Percentiles rank a stretch among this genome's conserved stretches.
phyloP scores from a whole-genome alignment of 2,113 vertebrate genomes.

The Fulica atra region DNA sequence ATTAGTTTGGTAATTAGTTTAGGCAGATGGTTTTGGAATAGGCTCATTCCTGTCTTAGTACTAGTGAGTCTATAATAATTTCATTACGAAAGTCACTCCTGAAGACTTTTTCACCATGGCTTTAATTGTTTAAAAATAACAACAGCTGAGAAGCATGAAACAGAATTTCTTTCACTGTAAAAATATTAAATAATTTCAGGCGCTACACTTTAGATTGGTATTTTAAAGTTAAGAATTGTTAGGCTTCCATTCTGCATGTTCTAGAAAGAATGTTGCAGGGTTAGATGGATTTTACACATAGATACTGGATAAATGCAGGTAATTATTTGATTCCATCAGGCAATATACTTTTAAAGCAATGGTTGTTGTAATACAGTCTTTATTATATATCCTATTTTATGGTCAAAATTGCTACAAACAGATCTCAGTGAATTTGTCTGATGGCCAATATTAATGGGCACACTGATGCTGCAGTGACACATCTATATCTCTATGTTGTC shows the following conservation, averaged over 20 bases:
- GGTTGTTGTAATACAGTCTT: neutral
- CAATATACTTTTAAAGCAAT: neutral
- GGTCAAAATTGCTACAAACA: neutral
- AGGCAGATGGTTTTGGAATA: slow-evolving; percentile 41
- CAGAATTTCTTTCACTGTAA: neutral
- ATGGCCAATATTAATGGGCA: neutral
- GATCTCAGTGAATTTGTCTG: neutral
- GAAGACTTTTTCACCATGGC: neutral
- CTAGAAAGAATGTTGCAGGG: neutral
- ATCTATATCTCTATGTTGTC: neutral
- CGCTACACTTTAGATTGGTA: neutral
- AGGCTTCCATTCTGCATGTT: neutral
- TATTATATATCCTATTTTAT: neutral
- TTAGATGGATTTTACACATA: neutral
- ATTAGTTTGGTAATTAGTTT: slow-evolving; percentile 61
- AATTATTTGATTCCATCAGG: neutral
- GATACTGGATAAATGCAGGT: neutral
- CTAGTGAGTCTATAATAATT: neutral
- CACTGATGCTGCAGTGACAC: neutral
- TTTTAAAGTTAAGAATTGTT: neutral
- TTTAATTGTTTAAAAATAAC: slow-evolving; percentile 22
- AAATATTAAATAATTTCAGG: neutral
- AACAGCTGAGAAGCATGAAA: slow-evolving; percentile 11
- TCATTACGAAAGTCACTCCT: neutral
- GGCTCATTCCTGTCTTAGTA: neutral